Conservation (phyloP, 1,140 invertebrate genomes). For the Hypothenemus hampei region DNA sequence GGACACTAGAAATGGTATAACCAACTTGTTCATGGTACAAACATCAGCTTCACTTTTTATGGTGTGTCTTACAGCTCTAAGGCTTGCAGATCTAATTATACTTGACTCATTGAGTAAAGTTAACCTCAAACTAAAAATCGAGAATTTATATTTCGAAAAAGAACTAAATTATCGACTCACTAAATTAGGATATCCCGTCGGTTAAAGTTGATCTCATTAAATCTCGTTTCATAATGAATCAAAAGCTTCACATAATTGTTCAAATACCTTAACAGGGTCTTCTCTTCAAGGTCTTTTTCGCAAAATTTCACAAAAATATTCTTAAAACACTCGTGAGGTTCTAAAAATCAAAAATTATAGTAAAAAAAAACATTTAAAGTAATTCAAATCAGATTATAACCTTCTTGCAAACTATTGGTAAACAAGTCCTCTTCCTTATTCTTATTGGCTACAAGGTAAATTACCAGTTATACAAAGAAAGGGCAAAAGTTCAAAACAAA, state of each 20-base stretch:
- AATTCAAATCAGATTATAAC: constrained; percentile 20
- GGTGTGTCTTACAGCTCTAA: constrained; percentile 80
- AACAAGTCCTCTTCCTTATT: constrained; percentile 30
- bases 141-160: constrained; percentile 2
- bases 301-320: constrained; percentile 26
- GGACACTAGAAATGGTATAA: constrained; percentile 75
- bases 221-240: constrained; percentile 56
- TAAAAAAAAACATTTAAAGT: constrained; percentile 1
- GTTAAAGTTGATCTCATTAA: constrained; percentile 61
- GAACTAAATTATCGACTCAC: constrained; percentile 49
- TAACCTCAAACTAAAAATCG: constrained; percentile 67
- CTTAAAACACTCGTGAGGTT: constrained; percentile 30
- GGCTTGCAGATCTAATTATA: constrained; percentile 80
- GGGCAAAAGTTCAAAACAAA: not conserved
- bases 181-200: constrained; percentile 76
- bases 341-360: constrained; percentile 16
- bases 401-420: constrained; percentile 17
- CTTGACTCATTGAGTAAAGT: constrained; percentile 79
- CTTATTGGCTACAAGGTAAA: constrained; percentile 20
- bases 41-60: constrained; percentile 73
- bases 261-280: constrained; percentile 59
- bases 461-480: not conserved
- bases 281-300: constrained; percentile 25
- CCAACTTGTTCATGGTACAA: constrained; percentile 68
- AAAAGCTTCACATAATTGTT: constrained; percentile 77